A percentile compares a stretch with the other conserved stretches of the same genome.
These are phyloP conservation scores for Drosophila asahinai DNA, from an alignment of 1,140 invertebrate genomes.

Conservation along the genomic window DNA sequence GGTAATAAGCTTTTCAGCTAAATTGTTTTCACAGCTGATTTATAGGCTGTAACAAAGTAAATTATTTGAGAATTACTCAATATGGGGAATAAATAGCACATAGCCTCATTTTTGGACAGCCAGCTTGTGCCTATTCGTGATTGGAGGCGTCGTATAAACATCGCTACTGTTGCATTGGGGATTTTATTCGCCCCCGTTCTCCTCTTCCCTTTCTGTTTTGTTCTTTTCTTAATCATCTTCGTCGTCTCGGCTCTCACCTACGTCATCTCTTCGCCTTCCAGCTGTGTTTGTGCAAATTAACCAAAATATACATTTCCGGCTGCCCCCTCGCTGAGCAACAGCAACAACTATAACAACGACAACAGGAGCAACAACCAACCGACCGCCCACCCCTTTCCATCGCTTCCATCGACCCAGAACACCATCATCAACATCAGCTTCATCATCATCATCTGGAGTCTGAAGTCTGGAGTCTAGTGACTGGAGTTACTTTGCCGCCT, in stretches of 20 bases:
- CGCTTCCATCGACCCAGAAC: constrained; percentile 37
- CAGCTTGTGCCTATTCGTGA: background rate
- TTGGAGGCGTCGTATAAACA: constrained; percentile 8
- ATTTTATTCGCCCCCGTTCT: constrained; percentile 6
- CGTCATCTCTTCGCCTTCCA: constrained; percentile 80
- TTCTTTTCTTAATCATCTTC: constrained; percentile 51
- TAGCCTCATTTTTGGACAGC: background rate
- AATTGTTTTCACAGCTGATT: background rate
- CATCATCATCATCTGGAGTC: constrained; percentile 28
- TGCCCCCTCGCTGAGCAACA: constrained; percentile 49
- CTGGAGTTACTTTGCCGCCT: constrained; percentile 45
- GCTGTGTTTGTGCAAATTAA: constrained; percentile 83
- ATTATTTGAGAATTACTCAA: background rate
- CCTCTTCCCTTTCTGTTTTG: constrained; percentile 26
- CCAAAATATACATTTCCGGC: constrained; percentile 82
- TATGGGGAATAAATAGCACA: background rate
- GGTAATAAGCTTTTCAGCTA: background rate
- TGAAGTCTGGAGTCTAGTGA: constrained; percentile 35
- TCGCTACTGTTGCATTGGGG: background rate
- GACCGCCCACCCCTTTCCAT: constrained; percentile 21
- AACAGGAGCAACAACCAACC: constrained; percentile 25
- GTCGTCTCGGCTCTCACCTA: constrained; percentile 55
- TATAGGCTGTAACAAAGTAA: background rate
- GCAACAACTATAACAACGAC: constrained; percentile 32
- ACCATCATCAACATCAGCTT: constrained; percentile 42